Conservation (phyloP, 1,140 invertebrate species). For the Danaus plexippus region DNA sequence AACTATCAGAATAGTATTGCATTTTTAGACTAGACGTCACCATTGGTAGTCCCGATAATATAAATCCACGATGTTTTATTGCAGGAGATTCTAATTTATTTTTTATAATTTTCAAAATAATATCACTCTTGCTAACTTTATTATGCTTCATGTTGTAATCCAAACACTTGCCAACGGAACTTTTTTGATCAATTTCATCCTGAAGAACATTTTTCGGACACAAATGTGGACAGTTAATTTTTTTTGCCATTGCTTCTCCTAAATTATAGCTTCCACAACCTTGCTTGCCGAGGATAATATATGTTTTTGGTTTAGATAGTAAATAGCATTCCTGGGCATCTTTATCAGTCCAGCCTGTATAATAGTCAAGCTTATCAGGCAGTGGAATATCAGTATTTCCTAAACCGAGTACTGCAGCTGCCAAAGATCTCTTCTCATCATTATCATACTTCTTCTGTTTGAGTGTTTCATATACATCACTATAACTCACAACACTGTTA, state of each 20-base stretch:
- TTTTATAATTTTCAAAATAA: slow-evolving; percentile 66
- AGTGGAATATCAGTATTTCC: slow-evolving; percentile 47
- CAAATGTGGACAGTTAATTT: slow-evolving; percentile 72
- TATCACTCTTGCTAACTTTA: slow-evolving; percentile 58
- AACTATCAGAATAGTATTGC: slow-evolving; percentile 33
- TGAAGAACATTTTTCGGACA: slow-evolving; percentile 69
- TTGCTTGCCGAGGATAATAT: slow-evolving; percentile 74
- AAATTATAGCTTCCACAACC: slow-evolving; percentile 65
- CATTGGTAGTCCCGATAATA: slow-evolving; percentile 74
- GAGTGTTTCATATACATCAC: slow-evolving; percentile 31
- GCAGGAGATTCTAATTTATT: slow-evolving; percentile 61
- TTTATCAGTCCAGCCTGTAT: slow-evolving; percentile 49
- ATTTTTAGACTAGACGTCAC: slow-evolving; percentile 50
- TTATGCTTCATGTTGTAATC: slow-evolving; percentile 71
- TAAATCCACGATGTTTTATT: slow-evolving; percentile 73
- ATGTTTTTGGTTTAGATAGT: slow-evolving; percentile 66
- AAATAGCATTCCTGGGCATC: slow-evolving; percentile 69
- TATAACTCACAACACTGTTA: slow-evolving; percentile 31
- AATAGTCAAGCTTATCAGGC: slow-evolving; percentile 29
- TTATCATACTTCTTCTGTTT: slow-evolving; percentile 12
- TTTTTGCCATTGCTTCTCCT: slow-evolving; percentile 70
- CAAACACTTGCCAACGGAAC: slow-evolving; percentile 65
- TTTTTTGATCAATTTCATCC: slow-evolving; percentile 70
- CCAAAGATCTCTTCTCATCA: slow-evolving; percentile 26
- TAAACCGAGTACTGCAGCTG: slow-evolving; percentile 42